Conservation (phyloP, 2,888 invertebrate species). For the Lymantria dispar region DNA sequence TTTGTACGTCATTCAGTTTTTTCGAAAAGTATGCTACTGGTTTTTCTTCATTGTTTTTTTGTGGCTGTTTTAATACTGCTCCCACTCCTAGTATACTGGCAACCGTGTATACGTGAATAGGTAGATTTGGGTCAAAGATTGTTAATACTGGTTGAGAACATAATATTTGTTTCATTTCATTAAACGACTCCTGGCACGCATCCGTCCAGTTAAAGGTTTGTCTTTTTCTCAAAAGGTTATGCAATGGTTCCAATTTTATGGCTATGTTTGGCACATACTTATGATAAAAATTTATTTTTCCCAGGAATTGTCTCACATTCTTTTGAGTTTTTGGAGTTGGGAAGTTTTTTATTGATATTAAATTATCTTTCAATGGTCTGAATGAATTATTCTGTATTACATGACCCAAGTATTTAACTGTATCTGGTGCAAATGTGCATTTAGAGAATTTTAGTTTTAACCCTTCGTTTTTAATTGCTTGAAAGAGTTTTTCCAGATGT, state of each 20-base stretch:
- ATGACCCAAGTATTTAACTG: too few species aligned
- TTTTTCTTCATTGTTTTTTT: background rate
- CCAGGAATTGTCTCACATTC: too few species aligned
- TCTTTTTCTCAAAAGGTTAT: background rate
- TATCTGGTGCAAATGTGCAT: too few species aligned
- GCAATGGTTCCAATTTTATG: background rate
- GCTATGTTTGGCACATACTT: background rate
- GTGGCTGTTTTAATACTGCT: background rate
- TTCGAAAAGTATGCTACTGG: too few species aligned
- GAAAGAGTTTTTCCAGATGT: too few species aligned
- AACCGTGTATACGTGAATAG: constrained; percentile 1
- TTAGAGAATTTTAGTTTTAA: too few species aligned
- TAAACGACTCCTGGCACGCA: background rate
- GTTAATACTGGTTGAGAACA: constrained; percentile 5
- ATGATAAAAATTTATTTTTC: too few species aligned
- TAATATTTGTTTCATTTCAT: constrained; percentile 1
- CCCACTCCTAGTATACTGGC: constrained; percentile 2
- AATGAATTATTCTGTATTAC: too few species aligned
- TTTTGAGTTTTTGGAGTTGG: too few species aligned
- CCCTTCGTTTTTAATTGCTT: too few species aligned
- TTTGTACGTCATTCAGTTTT: background rate
- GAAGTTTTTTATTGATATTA: too few species aligned
- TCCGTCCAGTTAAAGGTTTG: background rate
- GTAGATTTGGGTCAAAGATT: constrained; percentile 4
- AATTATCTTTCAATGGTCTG: too few species aligned